Conservation (phyloP, 2,113 vertebrate species). For the Malurus melanocephalus region DNA sequence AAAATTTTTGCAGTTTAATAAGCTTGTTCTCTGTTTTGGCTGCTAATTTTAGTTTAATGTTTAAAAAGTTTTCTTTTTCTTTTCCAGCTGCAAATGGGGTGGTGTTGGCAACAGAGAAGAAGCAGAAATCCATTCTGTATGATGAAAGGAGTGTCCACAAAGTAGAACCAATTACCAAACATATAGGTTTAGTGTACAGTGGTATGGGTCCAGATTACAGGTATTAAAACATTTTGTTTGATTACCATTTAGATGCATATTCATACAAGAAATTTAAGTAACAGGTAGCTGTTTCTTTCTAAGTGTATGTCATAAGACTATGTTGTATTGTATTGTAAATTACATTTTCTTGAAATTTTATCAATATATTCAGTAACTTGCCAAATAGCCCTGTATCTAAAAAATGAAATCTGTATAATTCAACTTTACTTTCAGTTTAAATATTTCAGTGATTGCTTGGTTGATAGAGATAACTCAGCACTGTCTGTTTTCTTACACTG, state of each 20-base stretch:
- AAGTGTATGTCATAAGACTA: neutral
- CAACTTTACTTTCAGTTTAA: neutral
- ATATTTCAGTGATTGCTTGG: neutral
- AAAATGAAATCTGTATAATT: neutral
- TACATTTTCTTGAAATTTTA: neutral
- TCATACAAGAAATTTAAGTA: neutral
- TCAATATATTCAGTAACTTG: neutral
- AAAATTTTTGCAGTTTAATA: neutral
- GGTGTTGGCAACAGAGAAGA: slow-evolving; percentile 96
- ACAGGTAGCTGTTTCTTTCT: neutral
- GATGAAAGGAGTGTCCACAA: slow-evolving; percentile 98
- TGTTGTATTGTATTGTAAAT: neutral
- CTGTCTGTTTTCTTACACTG: neutral
- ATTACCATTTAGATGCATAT: neutral
- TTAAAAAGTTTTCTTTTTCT: neutral
- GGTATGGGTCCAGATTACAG: slow-evolving; percentile 99
- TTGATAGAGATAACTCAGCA: neutral
- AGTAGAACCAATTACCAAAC: slow-evolving; percentile 97
- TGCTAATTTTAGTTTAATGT: neutral
- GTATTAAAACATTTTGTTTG: slow-evolving; percentile 55
- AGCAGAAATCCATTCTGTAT: slow-evolving; percentile 97
- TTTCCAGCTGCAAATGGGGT: slow-evolving; percentile 93
- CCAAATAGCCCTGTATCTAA: neutral
- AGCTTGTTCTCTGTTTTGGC: neutral
- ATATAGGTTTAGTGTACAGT: slow-evolving; percentile 98